Evolutionary conservation across 37 sponge, comb jelly and placozoan genomes (phyloP).

Genomic region (Chondrosia reniformis): DNA sequence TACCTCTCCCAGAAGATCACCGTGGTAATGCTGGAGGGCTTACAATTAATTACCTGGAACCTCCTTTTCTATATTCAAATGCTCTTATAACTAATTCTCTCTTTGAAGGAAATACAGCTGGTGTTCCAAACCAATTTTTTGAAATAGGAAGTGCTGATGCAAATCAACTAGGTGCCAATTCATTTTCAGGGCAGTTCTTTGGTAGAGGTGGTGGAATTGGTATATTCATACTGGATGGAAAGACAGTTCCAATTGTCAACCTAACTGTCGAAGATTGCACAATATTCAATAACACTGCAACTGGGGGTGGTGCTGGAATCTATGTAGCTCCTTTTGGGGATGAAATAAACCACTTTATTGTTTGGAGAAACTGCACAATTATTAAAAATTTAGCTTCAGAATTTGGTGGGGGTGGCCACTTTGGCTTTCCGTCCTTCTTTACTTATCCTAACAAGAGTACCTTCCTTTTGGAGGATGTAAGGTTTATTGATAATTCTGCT

Average conservation of each 20-base stretch:
- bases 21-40: slow-evolving; percentile 44
- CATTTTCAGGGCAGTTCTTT: neutral
- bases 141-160: too few relatives aligned
- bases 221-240: slow-evolving; percentile 19
- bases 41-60: slow-evolving; percentile 19
- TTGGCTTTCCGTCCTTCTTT: slow-evolving; percentile 23
- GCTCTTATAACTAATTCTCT: neutral
- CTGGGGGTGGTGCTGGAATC: neutral
- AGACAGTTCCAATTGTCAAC: neutral
- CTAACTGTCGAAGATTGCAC: slow-evolving; percentile 9
- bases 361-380: slow-evolving; percentile 2
- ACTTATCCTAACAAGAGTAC: slow-evolving; percentile 1
- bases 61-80: neutral
- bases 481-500: slow-evolving; percentile 37
- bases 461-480: slow-evolving; percentile 2
- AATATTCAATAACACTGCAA: slow-evolving; percentile 26
- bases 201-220: slow-evolving; percentile 57
- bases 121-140: neutral
- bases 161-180: neutral
- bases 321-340: slow-evolving; percentile 17
- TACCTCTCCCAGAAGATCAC: neutral
- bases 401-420: slow-evolving; percentile 19
- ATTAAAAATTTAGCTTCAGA: neutral
- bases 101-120: slow-evolving; percentile 23
- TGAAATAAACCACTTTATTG: neutral